Percentiles rank a stretch among this genome's conserved stretches.
Conservation (phyloP, 2,888 invertebrate species). For the Amphimallon solstitiale region DNA sequence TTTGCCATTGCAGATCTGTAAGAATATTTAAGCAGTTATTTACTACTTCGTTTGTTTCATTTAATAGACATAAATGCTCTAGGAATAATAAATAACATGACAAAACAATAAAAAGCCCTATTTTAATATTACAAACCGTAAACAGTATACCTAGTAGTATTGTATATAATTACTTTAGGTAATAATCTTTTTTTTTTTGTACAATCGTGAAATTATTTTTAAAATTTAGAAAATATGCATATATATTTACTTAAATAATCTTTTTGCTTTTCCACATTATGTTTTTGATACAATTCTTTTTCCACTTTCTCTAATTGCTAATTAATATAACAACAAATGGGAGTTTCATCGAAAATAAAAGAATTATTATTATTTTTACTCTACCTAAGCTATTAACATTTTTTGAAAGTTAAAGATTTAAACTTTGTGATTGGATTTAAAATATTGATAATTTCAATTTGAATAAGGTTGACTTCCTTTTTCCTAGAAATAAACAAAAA, state of each 20-base stretch:
- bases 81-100: too few relatives aligned
- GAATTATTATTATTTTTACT: too few relatives aligned
- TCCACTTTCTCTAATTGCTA: slow-evolving; percentile 46
- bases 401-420: slow-evolving; percentile 41
- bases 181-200: neutral
- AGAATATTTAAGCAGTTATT: slow-evolving; percentile 15
- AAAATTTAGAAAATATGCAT: neutral
- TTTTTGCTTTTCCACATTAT: slow-evolving; percentile 39
- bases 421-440: slow-evolving; percentile 45
- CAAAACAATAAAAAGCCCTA: too few relatives aligned
- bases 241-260: slow-evolving; percentile 27
- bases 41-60: too few relatives aligned
- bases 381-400: slow-evolving; percentile 45
- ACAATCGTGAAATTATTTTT: neutral
- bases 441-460: slow-evolving; percentile 44
- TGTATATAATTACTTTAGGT: neutral
- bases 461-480: slow-evolving; percentile 42
- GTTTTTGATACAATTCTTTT: slow-evolving; percentile 42
- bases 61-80: too few relatives aligned
- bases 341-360: too few relatives aligned
- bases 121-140: too few relatives aligned
- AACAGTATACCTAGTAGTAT: too few relatives aligned
- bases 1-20: slow-evolving; percentile 55
- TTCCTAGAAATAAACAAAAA: slow-evolving; percentile 38
- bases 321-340: too few relatives aligned